These are phyloP conservation scores for Drosophila phalerata DNA, from an alignment of 2,888 invertebrate genomes.

Conservation along the genomic window DNA sequence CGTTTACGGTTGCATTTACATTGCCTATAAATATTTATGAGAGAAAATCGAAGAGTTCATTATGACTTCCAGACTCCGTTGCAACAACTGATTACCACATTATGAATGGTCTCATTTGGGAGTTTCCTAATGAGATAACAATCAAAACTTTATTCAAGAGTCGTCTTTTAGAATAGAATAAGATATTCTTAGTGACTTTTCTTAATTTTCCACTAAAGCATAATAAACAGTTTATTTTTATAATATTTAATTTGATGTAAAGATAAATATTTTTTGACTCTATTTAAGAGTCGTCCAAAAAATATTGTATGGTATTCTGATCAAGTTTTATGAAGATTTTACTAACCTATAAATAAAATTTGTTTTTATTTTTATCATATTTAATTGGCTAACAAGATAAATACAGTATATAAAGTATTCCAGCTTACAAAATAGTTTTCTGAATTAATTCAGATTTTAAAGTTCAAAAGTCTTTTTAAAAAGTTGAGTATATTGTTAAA, in stretches of 20 bases:
- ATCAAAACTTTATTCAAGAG: neutral
- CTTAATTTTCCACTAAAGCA: neutral
- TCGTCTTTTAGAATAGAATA: neutral
- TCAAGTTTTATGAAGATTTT: no score
- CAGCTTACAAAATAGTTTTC: no score
- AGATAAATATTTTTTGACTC: neutral
- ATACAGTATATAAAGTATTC: no score
- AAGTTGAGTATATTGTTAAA: slow-evolving; percentile 5
- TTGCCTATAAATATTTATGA: slow-evolving; percentile 71
- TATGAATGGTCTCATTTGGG: slow-evolving; percentile 36
- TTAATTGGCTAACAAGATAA: no score
- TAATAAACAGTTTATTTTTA: neutral
- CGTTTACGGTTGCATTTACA: slow-evolving; percentile 62
- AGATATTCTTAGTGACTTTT: neutral
- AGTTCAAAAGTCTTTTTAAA: no score
- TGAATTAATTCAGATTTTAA: no score
- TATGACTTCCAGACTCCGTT: slow-evolving; percentile 31
- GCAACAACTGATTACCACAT: neutral
- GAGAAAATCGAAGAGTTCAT: slow-evolving; percentile 74
- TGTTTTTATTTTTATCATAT: no score
- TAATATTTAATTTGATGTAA: neutral
- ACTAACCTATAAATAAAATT: no score
- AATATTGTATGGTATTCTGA: no score
- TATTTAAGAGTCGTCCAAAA: no score
- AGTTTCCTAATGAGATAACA: slow-evolving; percentile 15